A percentile compares a stretch with the other conserved stretches of the same genome.
phyloP scores from a whole-genome alignment of 2,113 vertebrate species.

The Tor tambroides region DNA sequence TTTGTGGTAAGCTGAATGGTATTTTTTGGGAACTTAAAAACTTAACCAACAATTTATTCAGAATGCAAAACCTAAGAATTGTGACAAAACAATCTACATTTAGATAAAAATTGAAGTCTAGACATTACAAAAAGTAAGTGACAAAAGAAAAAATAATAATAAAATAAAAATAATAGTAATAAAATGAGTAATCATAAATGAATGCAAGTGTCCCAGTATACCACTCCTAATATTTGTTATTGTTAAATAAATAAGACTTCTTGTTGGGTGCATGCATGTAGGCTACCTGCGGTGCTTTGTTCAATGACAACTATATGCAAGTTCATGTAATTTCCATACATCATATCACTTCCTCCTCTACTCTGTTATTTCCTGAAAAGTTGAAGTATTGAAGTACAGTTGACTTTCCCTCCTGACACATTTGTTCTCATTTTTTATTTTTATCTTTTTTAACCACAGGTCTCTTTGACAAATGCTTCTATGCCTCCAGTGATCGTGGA shows the following conservation, averaged over 20 bases:
- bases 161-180: too few species aligned
- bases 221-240: too few species aligned
- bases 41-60: too few species aligned
- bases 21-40: too few species aligned
- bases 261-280: not conserved
- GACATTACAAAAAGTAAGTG: too few species aligned
- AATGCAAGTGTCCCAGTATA: too few species aligned
- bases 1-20: too few species aligned
- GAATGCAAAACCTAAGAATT: too few species aligned
- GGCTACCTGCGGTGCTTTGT: not conserved
- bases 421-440: slow-evolving; percentile 52
- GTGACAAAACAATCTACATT: too few species aligned
- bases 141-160: too few species aligned
- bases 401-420: not conserved
- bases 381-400: not conserved
- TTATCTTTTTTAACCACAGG: slow-evolving; percentile 85
- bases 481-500: slow-evolving; percentile 94
- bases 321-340: not conserved
- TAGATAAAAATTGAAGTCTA: too few species aligned
- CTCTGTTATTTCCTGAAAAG: not conserved
- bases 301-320: not conserved
- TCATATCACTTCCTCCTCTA: not conserved
- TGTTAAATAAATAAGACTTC: not conserved
- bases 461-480: slow-evolving; percentile 98
- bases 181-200: not conserved